These are phyloP conservation scores for Drymodes brunneopygia DNA, from an alignment of 2,113 vertebrate species.

Conservation along the genomic window DNA sequence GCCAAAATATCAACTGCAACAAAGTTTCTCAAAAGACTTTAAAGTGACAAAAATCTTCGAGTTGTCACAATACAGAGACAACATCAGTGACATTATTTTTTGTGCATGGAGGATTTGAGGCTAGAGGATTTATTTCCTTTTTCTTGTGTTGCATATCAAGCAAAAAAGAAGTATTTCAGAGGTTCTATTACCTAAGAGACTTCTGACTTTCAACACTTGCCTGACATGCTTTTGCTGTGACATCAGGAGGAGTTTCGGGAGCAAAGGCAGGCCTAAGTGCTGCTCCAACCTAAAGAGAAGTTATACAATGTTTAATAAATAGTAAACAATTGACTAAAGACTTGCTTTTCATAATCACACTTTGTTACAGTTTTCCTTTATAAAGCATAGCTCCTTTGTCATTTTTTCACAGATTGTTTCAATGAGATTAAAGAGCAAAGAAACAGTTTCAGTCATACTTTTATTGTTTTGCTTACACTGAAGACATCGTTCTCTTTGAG, in stretches of 20 bases:
- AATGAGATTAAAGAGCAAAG: neutral
- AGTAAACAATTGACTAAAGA: neutral
- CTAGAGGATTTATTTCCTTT: neutral
- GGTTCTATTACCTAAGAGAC: neutral
- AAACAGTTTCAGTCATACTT: neutral
- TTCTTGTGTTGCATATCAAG: neutral
- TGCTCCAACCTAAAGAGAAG: conserved; percentile 84
- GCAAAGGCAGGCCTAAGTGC: conserved; percentile 92
- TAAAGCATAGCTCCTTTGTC: neutral
- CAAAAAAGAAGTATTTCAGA: neutral
- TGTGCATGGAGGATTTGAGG: neutral
- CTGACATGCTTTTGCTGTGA: conserved; percentile 93
- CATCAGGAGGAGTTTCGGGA: conserved; percentile 86
- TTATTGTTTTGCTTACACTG: neutral
- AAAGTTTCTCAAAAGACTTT: neutral
- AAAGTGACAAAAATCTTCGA: neutral
- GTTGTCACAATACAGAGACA: neutral
- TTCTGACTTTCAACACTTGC: conserved; percentile 67
- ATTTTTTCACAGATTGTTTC: neutral
- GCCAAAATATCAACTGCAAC: neutral
- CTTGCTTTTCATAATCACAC: neutral
- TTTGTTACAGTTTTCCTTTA: neutral
- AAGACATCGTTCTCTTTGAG: neutral
- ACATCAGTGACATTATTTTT: neutral
- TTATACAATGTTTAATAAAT: neutral